Base-by-base conservation (phyloP, 2,113 vertebrate species). In the Mastomys natalensis region DNA sequence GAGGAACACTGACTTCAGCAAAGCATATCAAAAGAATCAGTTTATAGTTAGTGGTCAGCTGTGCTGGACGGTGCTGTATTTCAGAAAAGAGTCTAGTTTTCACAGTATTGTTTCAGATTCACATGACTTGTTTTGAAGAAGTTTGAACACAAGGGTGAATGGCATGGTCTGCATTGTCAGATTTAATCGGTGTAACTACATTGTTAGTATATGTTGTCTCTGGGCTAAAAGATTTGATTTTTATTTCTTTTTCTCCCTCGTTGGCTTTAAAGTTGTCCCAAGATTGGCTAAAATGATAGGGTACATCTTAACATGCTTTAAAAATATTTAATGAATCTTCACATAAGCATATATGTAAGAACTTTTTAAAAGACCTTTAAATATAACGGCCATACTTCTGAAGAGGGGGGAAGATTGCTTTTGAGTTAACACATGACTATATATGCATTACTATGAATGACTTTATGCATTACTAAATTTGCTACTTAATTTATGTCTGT, bases 121-220 rank as follows among this genome's bases (percentile, higher is more conserved):
- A 87, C 92, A 62, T 19, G 93, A 51, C 40, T 51, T 4, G 1
- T 62, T 97, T 93, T 86, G 93, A 48, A 94, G 70, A 95, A 94
- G 87, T 96, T 92, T 94, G 81, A 96, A 95, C 72, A 91, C 29
- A 86, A 37, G 17, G 74, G 43, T 93, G 74, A 80, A 92, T 84
- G 29, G 64, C 58, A 7, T 51, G 80, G 3, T 24, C 87, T 93
- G 97, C 62, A 55, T 93, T 72, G 53, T 95, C 87, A 88, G 73
- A 70, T 70, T 94, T 94, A 87, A 87, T 96, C 0, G 93, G n/a
- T 77, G 34, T 68, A 94, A 77, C 40, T 11, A 12, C 24, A 91
- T 68, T 85, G 48, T 90, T 94, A 64, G 89, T 91, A 88, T 70
- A 37, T 95, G 96, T 97, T 90, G 53, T 97, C 80, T 92, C 84